A percentile compares a stretch with the other conserved stretches of the same genome.
phyloP scores from a whole-genome alignment of 2,113 vertebrate genomes.

The Perca flavescens region DNA sequence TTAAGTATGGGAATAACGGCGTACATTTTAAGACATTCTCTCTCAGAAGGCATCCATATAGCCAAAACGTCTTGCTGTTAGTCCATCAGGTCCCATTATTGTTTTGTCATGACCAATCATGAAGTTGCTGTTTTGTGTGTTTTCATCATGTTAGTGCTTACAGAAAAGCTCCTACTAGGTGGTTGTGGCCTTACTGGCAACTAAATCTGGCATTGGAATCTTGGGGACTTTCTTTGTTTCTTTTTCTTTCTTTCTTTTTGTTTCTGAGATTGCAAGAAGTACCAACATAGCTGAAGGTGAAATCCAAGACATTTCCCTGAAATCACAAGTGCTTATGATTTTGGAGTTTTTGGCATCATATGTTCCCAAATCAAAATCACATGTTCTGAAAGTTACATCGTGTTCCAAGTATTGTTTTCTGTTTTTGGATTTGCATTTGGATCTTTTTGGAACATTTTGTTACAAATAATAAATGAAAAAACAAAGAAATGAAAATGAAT shows the following conservation, averaged over 20 bases:
- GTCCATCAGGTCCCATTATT: background rate
- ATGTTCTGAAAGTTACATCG: constrained; percentile 1
- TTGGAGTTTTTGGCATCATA: constrained; percentile 1
- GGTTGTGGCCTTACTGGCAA: background rate
- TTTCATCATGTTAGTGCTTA: background rate
- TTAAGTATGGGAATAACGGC: background rate
- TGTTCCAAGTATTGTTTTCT: constrained; percentile 29
- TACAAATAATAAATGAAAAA: background rate
- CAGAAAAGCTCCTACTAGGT: background rate
- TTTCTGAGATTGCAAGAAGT: constrained; percentile 13
- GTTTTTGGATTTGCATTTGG: constrained; percentile 7
- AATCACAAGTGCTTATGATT: constrained; percentile 13
- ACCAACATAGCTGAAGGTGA: background rate
- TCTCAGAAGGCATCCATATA: background rate
- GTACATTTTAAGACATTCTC: background rate
- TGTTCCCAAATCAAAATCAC: constrained; percentile 4
- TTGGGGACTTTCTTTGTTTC: constrained; percentile 33
- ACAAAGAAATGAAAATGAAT: background rate
- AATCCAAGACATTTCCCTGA: constrained; percentile 26
- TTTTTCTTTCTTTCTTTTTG: background rate
- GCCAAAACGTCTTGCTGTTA: background rate
- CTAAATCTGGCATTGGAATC: background rate
- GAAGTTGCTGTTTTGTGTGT: background rate
- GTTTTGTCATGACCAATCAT: background rate
- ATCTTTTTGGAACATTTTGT: background rate